These are phyloP conservation scores for Columba janthina DNA, from an alignment of 2,113 vertebrate species.

Conservation along the genomic window DNA sequence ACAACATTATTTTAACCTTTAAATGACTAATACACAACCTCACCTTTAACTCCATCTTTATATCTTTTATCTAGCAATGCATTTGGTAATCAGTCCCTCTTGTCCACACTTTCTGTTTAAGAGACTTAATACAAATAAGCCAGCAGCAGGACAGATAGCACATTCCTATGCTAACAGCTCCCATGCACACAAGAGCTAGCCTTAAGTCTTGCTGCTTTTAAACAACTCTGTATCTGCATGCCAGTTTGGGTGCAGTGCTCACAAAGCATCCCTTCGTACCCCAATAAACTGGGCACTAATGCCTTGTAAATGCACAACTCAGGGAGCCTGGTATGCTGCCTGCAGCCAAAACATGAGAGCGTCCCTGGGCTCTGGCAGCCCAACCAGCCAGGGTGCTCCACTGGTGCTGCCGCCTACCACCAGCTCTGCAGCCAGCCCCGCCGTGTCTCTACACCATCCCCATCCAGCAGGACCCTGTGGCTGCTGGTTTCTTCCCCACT, in stretches of 20 bases:
- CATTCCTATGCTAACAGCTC: not conserved
- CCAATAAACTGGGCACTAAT: not conserved
- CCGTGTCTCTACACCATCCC: not conserved
- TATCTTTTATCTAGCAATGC: not conserved
- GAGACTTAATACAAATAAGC: not conserved
- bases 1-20: not conserved
- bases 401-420: not conserved
- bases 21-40: not conserved
- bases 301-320: not conserved
- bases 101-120: not conserved
- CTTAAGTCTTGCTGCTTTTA: not conserved
- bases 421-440: not conserved
- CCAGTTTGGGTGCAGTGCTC: not conserved
- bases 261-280: not conserved
- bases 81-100: not conserved
- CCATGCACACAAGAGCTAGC: not conserved
- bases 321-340: not conserved
- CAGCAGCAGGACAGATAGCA: not conserved
- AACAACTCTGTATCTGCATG: not conserved
- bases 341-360: not conserved
- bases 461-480: not conserved
- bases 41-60: not conserved
- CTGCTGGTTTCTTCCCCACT: not conserved
- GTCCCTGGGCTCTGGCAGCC: fast-evolving
- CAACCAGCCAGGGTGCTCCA: not conserved